These are phyloP conservation scores for Latrodectus elegans DNA, from an alignment of 2,888 invertebrate genomes.

Conservation along the genomic window DNA sequence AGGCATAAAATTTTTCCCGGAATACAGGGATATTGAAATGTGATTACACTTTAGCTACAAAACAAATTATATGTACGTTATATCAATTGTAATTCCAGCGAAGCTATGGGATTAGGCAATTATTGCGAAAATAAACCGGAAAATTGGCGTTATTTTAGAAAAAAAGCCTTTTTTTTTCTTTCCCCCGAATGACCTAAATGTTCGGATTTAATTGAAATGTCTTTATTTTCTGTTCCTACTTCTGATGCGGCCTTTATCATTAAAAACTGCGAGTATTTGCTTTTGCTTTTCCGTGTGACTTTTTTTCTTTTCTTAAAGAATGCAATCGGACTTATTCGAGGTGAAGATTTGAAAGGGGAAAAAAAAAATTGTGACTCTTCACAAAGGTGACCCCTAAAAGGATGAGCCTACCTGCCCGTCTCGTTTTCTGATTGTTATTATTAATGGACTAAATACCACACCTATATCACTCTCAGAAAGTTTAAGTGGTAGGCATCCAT, in stretches of 20 bases:
- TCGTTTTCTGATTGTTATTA: too few species aligned
- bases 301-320: too few species aligned
- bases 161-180: neutral
- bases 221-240: neutral
- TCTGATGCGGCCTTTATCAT: neutral
- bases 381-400: too few species aligned
- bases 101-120: neutral
- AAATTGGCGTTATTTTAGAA: slow-evolving; percentile 22
- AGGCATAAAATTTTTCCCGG: slow-evolving; percentile 1
- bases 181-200: slow-evolving; percentile 23
- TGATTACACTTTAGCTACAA: neutral
- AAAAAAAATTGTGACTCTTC: too few species aligned
- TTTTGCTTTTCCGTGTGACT: neutral
- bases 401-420: too few species aligned
- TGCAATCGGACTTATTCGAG: too few species aligned
- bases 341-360: too few species aligned
- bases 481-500: too few species aligned
- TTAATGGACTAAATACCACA: too few species aligned
- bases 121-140: slow-evolving; percentile 15
- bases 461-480: too few species aligned
- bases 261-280: neutral
- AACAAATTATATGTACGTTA: neutral
- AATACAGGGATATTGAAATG: neutral
- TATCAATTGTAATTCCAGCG: neutral
- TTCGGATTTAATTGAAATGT: slow-evolving; percentile 37